Evolutionary conservation across 2,797 vertebrate species (phyloP).

Genomic region (Pseudotriccus pelzelni): DNA sequence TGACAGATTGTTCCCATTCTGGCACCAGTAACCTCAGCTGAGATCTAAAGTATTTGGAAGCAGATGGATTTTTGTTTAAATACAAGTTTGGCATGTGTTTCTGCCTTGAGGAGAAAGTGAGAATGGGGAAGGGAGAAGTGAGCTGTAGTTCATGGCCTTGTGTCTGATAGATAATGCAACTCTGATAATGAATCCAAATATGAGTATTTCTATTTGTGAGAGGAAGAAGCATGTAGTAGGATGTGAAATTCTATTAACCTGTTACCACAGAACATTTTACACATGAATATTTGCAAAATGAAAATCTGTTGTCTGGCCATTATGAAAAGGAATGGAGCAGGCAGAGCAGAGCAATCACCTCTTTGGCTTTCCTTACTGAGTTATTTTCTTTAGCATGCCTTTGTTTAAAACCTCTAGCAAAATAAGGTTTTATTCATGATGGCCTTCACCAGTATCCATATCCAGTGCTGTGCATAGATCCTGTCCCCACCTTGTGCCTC

Average conservation of each 20-base stretch:
- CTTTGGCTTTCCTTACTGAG: neutral
- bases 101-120: neutral
- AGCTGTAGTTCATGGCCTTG: neutral
- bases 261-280: neutral
- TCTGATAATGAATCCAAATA: neutral
- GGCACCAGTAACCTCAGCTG: neutral
- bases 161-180: neutral
- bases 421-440: neutral
- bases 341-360: neutral
- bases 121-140: neutral
- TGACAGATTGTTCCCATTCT: neutral
- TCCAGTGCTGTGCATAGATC: neutral
- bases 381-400: neutral
- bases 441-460: fast-evolving
- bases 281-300: neutral
- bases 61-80: neutral
- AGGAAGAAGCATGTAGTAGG: neutral
- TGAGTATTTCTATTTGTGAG: neutral
- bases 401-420: neutral
- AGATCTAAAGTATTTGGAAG: neutral
- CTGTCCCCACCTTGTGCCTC: neutral
- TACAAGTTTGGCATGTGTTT: neutral
- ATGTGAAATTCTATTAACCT: neutral
- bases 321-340: neutral
- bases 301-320: neutral